Base-by-base conservation (phyloP, 2,113 vertebrate genomes). In the Ciconia maguari region DNA sequence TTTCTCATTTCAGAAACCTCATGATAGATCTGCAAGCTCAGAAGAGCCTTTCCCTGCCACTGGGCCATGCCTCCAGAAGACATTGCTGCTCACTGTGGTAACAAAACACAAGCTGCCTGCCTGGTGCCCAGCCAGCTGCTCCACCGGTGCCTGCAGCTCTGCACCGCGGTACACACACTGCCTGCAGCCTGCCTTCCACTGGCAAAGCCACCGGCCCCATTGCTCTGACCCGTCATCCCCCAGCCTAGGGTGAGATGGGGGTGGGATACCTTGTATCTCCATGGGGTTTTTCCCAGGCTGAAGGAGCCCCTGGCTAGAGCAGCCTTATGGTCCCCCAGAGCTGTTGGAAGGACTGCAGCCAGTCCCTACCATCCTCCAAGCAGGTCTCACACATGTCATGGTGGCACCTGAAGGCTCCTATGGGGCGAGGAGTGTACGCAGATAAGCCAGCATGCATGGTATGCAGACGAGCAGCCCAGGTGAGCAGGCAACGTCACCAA, bases 91-190 rank as follows among this genome's bases (percentile, higher is more conserved):
- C 60, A 25, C 60, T 62, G 18, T 65, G 34, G 41, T 77, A 44
- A 77, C 20, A 42, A 87, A 72, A 71, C 21, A 15, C 25, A 38
- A 54, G 44, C 16, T 55, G 24, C 51, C 48, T 49, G 12, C 10
- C 72, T 83, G 71, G 34, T 42, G 36, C 66, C 30, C 14, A 11
- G n/a, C 11, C 1, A 6, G 36, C 26, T 15, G 17, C 25, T 65
- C 51, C 1, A 4, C 11, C 2, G 1, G 29, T 10, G 15, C 15
- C 55, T 54, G 44, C 87, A 76, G 51, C 42, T 58, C 90, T 58
- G 22, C 19, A 9, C 34, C 0, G 1, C 4, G 7, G 7, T 22
- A n/a, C 1, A 6, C 1, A 6, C 14, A 5, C 44, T 58, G 34
- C 15, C 61, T 69, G 32, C n/a, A 83, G 12, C 38, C 38, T 79